Conservation (phyloP, 92 coral and sea anemone species). For the Porites evermanni region DNA sequence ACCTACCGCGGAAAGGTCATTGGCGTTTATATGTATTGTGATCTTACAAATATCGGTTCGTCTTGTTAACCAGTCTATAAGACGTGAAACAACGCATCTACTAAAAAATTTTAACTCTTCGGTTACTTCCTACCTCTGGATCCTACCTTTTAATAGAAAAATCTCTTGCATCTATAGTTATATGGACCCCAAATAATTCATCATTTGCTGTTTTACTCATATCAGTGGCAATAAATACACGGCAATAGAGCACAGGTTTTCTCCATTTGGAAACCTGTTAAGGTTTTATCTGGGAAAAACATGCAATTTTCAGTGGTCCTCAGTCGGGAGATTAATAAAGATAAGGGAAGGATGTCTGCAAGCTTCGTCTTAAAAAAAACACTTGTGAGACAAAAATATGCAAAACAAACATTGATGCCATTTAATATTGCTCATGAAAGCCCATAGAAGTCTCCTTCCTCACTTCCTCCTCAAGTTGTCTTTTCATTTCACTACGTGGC, state of each 20-base stretch:
- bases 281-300: conserved; percentile 4
- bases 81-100: too few species aligned
- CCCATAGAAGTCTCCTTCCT: too few species aligned
- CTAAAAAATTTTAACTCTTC: too few species aligned
- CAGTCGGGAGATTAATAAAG: neutral
- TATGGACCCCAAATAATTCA: neutral
- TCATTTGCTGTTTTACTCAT: neutral
- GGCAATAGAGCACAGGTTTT: neutral
- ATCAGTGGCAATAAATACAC: neutral
- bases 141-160: neutral
- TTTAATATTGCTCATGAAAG: neutral
- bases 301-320: neutral
- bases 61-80: too few species aligned
- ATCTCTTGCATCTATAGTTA: neutral
- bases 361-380: neutral
- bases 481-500: too few species aligned
- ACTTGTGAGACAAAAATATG: too few species aligned
- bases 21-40: too few species aligned
- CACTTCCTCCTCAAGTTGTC: too few species aligned
- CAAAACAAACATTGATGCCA: too few species aligned
- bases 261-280: too few species aligned
- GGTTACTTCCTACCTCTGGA: neutral
- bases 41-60: too few species aligned
- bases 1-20: too few species aligned
- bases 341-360: neutral